Base-by-base conservation (phyloP, 1,140 invertebrate species). In the Elymnias hypermnestra region DNA sequence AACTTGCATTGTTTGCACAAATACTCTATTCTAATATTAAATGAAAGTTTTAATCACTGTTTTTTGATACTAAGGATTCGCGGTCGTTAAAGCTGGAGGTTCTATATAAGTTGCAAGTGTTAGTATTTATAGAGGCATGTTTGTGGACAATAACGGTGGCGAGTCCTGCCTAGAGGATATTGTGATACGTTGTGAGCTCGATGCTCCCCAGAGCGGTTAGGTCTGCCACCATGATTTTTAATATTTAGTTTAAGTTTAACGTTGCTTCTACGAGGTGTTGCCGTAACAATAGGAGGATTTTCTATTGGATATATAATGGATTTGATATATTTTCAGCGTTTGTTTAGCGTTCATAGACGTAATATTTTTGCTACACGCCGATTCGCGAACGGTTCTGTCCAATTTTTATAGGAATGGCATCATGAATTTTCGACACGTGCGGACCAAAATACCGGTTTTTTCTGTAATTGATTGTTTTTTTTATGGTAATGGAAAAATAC, bases 281-380 rank as follows among this genome's bases (percentile, higher is more conserved):
- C 61, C 69, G 64, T 68, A 65, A 69, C 55, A 61, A 45, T 63
- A 62, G 61, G 55, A 56, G 2, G 49, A 47, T 71, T 75, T 76
- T 71, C 57, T 75, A 75, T 71, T 72, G 61, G 68, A 60, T 77
- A 75, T 78, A 69, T 75, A 79, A 66, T 72, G 67, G 66, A 76
- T 77, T 76, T 70, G 51, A 77, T 73, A 70, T 75, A 73, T 77
- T 78, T 65, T 75, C 63, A 68, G 63, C 65, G 67, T 65, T 76
- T 54, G 66, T 79, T 79, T 72, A 74, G 69, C 63, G 69, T 72
- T 74, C 59, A 69, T 61, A 53, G 46, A 50, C 52, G 53, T 61
- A 49, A 82, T 84, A 82, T 84, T 84, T 83, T 84, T 82, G 77
- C 81, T 84, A 82, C 63, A 66, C 62, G 73, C 65, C 66, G 52